These are phyloP conservation scores for Zophobas atratus DNA, from an alignment of 1,140 invertebrate species.

Conservation along the genomic window DNA sequence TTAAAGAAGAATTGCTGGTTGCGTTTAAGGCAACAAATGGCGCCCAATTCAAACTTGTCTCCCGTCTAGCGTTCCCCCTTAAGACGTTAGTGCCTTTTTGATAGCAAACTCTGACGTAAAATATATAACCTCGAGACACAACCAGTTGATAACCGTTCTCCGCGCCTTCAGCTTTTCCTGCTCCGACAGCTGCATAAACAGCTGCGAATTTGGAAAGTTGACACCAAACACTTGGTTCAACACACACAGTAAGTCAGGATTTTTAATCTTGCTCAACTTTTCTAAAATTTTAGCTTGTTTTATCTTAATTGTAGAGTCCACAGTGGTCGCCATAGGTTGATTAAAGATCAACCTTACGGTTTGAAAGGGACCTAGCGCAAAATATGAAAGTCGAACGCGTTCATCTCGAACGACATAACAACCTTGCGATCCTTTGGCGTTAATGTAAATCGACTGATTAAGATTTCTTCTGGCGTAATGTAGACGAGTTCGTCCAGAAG, in stretches of 20 bases:
- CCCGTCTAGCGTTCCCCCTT: too few species aligned
- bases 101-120: not conserved
- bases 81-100: too few species aligned
- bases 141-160: slow-evolving; percentile 62
- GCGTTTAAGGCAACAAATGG: too few species aligned
- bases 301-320: slow-evolving; percentile 63
- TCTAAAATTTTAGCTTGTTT: slow-evolving; percentile 67
- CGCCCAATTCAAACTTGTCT: too few species aligned
- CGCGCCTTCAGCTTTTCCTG: slow-evolving; percentile 64
- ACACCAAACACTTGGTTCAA: slow-evolving; percentile 74
- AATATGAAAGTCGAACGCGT: not conserved
- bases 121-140: slow-evolving; percentile 36
- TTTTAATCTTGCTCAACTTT: slow-evolving; percentile 62
- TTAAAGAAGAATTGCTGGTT: too few species aligned
- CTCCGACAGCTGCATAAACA: slow-evolving; percentile 62
- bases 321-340: slow-evolving; percentile 67
- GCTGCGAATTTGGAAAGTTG: slow-evolving; percentile 67
- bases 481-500: slow-evolving; percentile 72
- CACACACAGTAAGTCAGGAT: slow-evolving; percentile 67
- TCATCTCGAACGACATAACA: slow-evolving; percentile 55
- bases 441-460: slow-evolving; percentile 60
- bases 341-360: slow-evolving; percentile 69
- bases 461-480: slow-evolving; percentile 67
- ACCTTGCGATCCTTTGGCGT: slow-evolving; percentile 63
- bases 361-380: slow-evolving; percentile 65